Base-by-base conservation (phyloP, 2,888 invertebrate genomes). In the Deilephila elpenor region DNA sequence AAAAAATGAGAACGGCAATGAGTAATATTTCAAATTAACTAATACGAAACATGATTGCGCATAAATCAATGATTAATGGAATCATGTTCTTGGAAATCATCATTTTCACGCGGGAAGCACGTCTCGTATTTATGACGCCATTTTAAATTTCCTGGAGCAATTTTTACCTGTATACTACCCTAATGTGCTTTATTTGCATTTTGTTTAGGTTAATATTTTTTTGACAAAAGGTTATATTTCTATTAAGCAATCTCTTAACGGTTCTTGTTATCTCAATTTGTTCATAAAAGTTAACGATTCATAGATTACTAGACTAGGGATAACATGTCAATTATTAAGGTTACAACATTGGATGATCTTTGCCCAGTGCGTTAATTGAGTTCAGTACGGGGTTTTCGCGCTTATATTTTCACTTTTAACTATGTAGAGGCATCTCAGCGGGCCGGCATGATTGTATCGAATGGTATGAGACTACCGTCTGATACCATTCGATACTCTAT, bases 201-300 rank as follows among this genome's bases (percentile, higher is more conserved):
- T 62, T 62, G 17, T 32, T 34, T 7, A 19, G 6, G 6, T 82
- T 80, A 25, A 25, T 78, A 73, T 81, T 79, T 80, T 79, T 79
- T 83, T 83, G 82, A 81, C 53, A 71, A 79, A 82, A 81, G 78
- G 75, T 76, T 76, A 74, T 70, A 37, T 64, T 37, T n/a, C 19
- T 71, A 19, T 53, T 32, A 0, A 5, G 32, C 25, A 19, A 71
- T 53, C 61, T 32, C n/a, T 32, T 62, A 19, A 19, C 19, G 32
- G 61, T 62, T 32, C 19, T 17, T 34, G n/a, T n/a, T 34, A n/a
- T 62, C 34, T n/a, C 32, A 5, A 62, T 62, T 62, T 34, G 17
- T 6, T 62, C 5, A 34, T 34, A 62, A 32, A 61, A 34, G 34
- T 34, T 32, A 34, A 62, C 19, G 34, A 5, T 17, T 62, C 5